A percentile compares a stretch with the other conserved stretches of the same genome.
Evolutionary conservation across 2,113 vertebrate species (phyloP).

Genomic region (Saimiri boliviensis): DNA sequence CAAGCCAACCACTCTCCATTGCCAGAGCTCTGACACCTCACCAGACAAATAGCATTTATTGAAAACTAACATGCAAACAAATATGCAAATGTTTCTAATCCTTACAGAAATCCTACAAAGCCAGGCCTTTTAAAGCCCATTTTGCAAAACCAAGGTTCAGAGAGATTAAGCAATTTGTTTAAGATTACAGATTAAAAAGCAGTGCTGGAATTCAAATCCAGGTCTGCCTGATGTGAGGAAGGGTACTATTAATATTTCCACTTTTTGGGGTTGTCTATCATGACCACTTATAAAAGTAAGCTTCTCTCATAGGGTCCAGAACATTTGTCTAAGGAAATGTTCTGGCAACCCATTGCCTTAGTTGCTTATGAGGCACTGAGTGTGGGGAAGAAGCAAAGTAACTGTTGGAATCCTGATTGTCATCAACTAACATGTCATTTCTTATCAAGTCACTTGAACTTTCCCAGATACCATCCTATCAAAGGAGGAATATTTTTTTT

Average conservation of each 20-base stretch:
- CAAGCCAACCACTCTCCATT: too few relatives aligned
- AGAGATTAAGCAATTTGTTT: not conserved
- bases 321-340: not conserved
- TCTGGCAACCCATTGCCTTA: not conserved
- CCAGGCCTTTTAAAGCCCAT: not conserved
- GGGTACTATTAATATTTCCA: not conserved
- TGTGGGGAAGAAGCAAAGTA: not conserved
- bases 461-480: not conserved
- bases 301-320: not conserved
- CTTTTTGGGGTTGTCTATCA: not conserved
- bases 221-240: fast-evolving
- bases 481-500: not conserved
- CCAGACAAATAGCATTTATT: not conserved
- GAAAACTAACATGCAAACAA: not conserved
- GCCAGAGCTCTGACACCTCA: too few relatives aligned
- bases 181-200: not conserved
- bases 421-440: not conserved
- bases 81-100: not conserved
- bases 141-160: not conserved
- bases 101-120: not conserved
- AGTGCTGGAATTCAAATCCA: not conserved
- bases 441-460: not conserved
- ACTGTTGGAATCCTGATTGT: not conserved
- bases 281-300: not conserved
- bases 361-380: not conserved